Evolutionary conservation across 2,797 vertebrate species (phyloP).

Genomic region (Amblyraja radiata): DNA sequence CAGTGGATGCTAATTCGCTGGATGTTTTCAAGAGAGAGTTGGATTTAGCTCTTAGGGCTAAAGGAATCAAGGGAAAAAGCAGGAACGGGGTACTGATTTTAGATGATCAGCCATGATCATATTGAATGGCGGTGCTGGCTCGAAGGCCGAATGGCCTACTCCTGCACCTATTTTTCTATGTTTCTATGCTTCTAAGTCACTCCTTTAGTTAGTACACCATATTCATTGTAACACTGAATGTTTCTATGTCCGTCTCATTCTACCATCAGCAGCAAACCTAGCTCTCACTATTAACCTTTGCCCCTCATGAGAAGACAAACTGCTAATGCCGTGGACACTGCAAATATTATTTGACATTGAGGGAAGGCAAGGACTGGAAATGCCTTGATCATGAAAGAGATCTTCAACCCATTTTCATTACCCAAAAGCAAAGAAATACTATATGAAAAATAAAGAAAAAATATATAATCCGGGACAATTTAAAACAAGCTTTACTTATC

Average conservation of each 20-base stretch:
- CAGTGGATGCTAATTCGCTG: no score
- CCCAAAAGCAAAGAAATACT: not conserved
- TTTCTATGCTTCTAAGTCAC: no score
- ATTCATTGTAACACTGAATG: not conserved
- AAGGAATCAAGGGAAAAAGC: no score
- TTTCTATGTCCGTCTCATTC: not conserved
- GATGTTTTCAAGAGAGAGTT: no score
- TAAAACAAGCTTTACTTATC: not conserved
- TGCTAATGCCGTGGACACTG: not conserved
- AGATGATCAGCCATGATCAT: no score
- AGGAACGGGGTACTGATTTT: no score
- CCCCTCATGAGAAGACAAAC: not conserved
- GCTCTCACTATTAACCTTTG: not conserved
- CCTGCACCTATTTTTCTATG: no score
- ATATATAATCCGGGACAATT: not conserved
- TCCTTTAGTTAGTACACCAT: not conserved
- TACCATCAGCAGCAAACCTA: not conserved
- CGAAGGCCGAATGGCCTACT: no score
- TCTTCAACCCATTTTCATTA: not conserved
- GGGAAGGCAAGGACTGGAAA: not conserved
- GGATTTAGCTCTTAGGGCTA: no score
- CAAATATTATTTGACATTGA: not conserved
- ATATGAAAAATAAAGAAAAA: not conserved
- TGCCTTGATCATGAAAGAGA: not conserved
- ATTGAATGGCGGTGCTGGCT: no score